Percentiles rank a stretch among this genome's conserved stretches.
Conservation (phyloP, 2,113 vertebrate species). For the Deroptyus accipitrinus region DNA sequence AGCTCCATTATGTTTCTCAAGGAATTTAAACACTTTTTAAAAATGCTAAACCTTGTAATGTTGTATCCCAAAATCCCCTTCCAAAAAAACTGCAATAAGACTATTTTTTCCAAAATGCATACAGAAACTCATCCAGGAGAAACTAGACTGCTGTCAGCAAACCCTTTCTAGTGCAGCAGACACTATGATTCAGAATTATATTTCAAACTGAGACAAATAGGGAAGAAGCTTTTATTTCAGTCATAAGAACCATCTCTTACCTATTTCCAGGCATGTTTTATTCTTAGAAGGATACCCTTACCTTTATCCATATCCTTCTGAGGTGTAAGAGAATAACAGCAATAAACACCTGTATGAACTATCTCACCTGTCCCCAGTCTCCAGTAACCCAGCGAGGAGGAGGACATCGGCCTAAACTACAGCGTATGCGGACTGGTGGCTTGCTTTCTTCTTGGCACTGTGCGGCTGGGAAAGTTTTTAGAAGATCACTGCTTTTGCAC, state of each 20-base stretch:
- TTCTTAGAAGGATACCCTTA: not conserved
- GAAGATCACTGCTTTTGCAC: constrained; percentile 95
- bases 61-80: not conserved
- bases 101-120: not conserved
- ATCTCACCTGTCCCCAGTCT: constrained; percentile 95
- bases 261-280: not conserved
- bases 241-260: not conserved
- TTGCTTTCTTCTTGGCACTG: constrained; percentile 90
- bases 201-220: not conserved
- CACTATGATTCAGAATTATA: not conserved
- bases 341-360: not conserved
- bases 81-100: not conserved
- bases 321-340: not conserved
- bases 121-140: not conserved
- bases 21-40: not conserved
- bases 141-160: not conserved
- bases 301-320: not conserved
- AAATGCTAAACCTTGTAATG: not conserved
- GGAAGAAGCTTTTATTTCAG: not conserved
- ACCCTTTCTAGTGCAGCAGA: not conserved
- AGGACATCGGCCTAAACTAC: constrained; percentile 91
- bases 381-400: constrained; percentile 95
- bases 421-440: constrained; percentile 90
- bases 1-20: not conserved
- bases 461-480: constrained; percentile 87